These are phyloP conservation scores for Platycercus adscitus DNA, from an alignment of 2,113 vertebrate genomes.

Conservation along the genomic window DNA sequence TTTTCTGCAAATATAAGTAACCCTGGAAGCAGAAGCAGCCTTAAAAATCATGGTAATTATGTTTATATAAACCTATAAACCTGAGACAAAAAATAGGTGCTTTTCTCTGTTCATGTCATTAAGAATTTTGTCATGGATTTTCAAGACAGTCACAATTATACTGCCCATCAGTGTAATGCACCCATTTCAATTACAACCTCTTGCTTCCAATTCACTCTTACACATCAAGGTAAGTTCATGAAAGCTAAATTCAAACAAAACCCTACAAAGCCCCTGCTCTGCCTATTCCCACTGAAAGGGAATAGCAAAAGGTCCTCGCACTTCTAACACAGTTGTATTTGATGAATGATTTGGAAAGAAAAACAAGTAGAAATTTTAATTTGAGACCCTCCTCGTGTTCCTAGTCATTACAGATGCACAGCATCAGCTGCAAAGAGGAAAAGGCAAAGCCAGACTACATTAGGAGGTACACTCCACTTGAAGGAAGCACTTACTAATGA, in stretches of 20 bases:
- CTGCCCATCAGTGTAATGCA: accelerated
- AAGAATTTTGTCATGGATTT: not conserved
- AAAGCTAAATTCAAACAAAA: not conserved
- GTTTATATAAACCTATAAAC: not conserved
- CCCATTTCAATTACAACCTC: not conserved
- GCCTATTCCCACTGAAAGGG: not conserved
- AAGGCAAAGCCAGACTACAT: not conserved
- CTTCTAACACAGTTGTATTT: not conserved
- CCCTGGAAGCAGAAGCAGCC: not conserved
- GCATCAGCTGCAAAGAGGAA: not conserved
- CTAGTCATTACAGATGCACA: not conserved
- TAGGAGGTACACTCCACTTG: not conserved
- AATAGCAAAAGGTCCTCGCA: not conserved
- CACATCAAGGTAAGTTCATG: not conserved
- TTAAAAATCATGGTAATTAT: not conserved
- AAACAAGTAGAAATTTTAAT: not conserved
- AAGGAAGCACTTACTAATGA: not conserved
- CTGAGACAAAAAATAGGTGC: not conserved
- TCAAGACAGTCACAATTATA: not conserved
- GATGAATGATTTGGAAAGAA: not conserved
- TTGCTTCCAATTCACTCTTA: not conserved
- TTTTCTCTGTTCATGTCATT: not conserved
- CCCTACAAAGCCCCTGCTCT: not conserved
- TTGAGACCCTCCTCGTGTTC: not conserved
- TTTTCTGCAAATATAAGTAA: not conserved